Conservation (phyloP, 2,113 vertebrate species). For the Psilopsiagon aurifrons region DNA sequence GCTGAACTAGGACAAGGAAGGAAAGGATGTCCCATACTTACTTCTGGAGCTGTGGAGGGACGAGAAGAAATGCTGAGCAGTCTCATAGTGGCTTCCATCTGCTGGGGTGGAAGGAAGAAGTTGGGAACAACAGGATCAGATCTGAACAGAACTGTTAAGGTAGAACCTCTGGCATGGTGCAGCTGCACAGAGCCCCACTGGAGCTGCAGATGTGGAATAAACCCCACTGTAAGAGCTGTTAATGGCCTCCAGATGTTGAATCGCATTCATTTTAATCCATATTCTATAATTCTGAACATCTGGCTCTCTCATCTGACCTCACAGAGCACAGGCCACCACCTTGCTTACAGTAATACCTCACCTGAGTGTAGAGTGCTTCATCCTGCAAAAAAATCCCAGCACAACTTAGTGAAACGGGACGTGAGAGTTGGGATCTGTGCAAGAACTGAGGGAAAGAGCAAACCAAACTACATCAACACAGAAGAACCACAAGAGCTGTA, state of each 20-base stretch:
- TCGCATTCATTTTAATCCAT: background rate
- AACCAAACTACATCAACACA: background rate
- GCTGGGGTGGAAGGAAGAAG: conserved; percentile 89
- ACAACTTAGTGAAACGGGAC: background rate
- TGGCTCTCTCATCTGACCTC: background rate
- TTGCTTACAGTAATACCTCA: background rate
- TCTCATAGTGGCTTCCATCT: conserved; percentile 90
- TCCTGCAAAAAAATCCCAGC: background rate
- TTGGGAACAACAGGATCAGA: conserved; percentile 82
- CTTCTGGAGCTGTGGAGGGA: conserved; percentile 58
- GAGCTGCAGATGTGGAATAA: background rate
- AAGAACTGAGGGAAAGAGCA: background rate
- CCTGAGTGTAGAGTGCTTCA: background rate
- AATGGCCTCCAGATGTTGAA: background rate
- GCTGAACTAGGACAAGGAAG: background rate
- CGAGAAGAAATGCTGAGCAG: conserved; percentile 79
- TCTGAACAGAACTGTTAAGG: conserved; percentile 79
- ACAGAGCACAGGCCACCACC: accelerated
- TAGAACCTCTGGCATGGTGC: background rate
- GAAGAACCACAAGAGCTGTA: background rate
- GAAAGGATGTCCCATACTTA: conserved; percentile 68
- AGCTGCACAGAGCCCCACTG: background rate
- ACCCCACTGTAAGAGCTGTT: background rate
- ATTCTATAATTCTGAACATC: background rate
- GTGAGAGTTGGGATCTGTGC: background rate